Evolutionary conservation across 2,113 vertebrate genomes (phyloP).

Genomic region (Rhombomys opimus): DNA sequence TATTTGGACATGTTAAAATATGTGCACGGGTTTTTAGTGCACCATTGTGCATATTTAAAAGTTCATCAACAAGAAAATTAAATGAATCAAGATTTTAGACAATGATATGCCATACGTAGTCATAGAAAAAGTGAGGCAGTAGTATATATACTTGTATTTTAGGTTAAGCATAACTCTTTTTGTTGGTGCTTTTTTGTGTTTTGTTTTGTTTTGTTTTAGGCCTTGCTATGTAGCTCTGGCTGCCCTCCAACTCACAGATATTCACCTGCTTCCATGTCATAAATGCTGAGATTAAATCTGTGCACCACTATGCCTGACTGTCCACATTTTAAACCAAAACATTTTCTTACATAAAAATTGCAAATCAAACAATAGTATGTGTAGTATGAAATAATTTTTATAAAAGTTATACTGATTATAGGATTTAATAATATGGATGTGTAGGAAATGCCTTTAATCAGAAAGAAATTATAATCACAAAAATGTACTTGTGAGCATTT

Average conservation of each 20-base stretch:
- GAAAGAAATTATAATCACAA: conserved; percentile 33
- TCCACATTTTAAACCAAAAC: background rate
- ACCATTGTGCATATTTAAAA: conserved; percentile 6
- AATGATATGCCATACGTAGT: background rate
- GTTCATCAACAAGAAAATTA: background rate
- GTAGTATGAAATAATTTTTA: background rate
- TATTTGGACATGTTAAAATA: background rate
- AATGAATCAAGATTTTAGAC: conserved; percentile 33
- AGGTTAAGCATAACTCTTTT: background rate
- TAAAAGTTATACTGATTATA: conserved; percentile 11
- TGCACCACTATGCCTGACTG: background rate
- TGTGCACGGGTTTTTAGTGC: background rate
- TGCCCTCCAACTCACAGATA: background rate
- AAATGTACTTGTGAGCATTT: conserved; percentile 28
- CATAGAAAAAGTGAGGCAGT: background rate
- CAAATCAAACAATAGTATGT: background rate
- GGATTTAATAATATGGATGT: conserved; percentile 23
- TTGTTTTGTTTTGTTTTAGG: too few relatives aligned
- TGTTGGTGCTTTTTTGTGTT: background rate
- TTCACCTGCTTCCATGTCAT: background rate
- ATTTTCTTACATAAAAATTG: conserved; percentile 37
- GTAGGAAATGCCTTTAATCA: conserved; percentile 9
- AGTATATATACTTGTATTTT: background rate
- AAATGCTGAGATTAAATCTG: background rate
- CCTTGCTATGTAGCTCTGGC: background rate